Percentiles rank a stretch among this genome's conserved stretches.
Evolutionary conservation across 2,113 vertebrate species (phyloP).

Genomic region (Colistium nudipinnis): DNA sequence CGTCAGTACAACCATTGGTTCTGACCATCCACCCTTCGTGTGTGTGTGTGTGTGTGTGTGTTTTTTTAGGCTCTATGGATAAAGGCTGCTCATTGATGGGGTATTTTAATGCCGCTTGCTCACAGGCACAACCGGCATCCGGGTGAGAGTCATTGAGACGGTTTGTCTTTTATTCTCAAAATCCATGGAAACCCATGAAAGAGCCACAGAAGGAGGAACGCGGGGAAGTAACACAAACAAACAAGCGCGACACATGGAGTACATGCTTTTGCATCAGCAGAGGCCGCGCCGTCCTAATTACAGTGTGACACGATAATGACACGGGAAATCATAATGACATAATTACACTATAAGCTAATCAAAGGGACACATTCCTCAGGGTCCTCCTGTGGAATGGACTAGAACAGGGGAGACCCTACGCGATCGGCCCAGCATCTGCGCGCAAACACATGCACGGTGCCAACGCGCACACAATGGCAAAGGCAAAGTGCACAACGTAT

Average conservation of each 20-base stretch:
- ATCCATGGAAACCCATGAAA: slow-evolving; percentile 31
- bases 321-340: too few relatives aligned
- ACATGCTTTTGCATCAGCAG: background rate
- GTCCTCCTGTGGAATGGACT: background rate
- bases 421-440: slow-evolving; percentile 2
- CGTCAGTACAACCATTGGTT: background rate
- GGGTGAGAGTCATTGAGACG: slow-evolving; percentile 16
- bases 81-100: slow-evolving; percentile 33
- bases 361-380: slow-evolving; percentile 10
- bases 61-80: slow-evolving; percentile 57
- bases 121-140: slow-evolving; percentile 17
- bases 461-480: background rate
- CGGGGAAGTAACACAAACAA: background rate
- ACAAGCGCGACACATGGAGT: background rate
- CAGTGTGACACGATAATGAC: too few relatives aligned
- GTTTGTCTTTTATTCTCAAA: slow-evolving; percentile 13
- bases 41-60: too few relatives aligned
- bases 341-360: slow-evolving; percentile 4
- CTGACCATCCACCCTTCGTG: slow-evolving; percentile 9
- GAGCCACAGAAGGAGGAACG: background rate
- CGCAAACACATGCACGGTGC: background rate
- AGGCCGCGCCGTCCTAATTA: too few relatives aligned
- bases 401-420: slow-evolving; percentile 23
- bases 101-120: slow-evolving; percentile 18
- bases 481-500: background rate